Base-by-base conservation (phyloP, 2,797 vertebrate genomes). In the Tauraco hartlaubi region DNA sequence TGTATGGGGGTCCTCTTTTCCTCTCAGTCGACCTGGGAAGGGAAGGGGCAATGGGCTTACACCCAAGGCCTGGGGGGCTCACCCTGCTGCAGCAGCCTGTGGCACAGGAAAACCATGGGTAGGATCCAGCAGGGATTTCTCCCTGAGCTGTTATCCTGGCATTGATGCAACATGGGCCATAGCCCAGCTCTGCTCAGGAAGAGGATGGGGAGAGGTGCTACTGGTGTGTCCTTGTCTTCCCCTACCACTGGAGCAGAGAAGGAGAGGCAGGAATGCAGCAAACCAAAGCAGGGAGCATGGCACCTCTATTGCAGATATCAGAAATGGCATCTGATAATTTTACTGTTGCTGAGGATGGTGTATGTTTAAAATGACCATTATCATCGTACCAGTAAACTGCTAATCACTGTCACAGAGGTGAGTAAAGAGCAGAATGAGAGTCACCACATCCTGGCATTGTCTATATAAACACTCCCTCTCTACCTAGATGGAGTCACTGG, bases 321-420 rank as follows among this genome's bases (percentile, higher is more conserved):
- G 41, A 51, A 35, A 26, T 6, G 35, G n/a, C 37, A 20, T 20
- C 54, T 67, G 69, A 17, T 52, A 23, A 11, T 37, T 48, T 3
- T 1, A 33, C 48, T 21, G 6, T 51, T 26, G 26, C 46, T 29
- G 54, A 52, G 55, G n/a, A 12, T 4, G 26, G 43, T 2, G 2
- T 20, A 8, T 0, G 2, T 37, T 55, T 33, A 25, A 63, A 73
- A 59, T 49, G 23, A 5, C 37, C 19, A 0, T 26, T 26, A 4
- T 35, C 3, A 5, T 71, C 48, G 6, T 17, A 0, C 26, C 5
- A 9, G 9, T 8, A 1, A 23, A 43, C 15, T 28, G 28, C 35
- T 76, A 14, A 6, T 72, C 31, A 1, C 21, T 61, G 51, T 15
- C 67, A 20, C 0, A 4, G 79, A 9, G 33, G 28, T 15, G 67